Evolutionary conservation across 2,113 vertebrate genomes (phyloP).

Genomic region (Urocynchramus pylzowi): DNA sequence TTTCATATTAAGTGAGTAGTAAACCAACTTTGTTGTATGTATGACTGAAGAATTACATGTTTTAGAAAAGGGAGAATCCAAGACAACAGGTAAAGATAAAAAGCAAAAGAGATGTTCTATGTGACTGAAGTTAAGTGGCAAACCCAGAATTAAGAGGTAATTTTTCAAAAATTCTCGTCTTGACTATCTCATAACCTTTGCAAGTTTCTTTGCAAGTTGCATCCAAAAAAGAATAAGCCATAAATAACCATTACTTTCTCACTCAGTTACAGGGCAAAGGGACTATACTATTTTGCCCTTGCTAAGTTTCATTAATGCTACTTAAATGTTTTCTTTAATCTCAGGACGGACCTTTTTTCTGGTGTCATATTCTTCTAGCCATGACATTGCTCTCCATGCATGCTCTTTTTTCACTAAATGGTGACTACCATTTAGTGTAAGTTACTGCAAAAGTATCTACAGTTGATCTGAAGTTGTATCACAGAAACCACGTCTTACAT

Average conservation of each 20-base stretch:
- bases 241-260: not conserved
- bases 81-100: not conserved
- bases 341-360: not conserved
- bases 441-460: not conserved
- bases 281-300: not conserved
- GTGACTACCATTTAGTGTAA: not conserved
- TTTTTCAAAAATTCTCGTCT: not conserved
- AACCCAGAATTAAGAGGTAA: not conserved
- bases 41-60: not conserved
- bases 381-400: not conserved
- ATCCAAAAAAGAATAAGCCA: accelerated
- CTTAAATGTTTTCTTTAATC: not conserved
- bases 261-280: not conserved
- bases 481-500: not conserved
- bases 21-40: not conserved
- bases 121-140: not conserved
- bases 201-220: not conserved
- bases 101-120: not conserved
- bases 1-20: not conserved
- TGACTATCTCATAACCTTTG: not conserved
- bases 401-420: not conserved
- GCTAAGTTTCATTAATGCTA: not conserved
- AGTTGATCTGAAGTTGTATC: not conserved
- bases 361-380: not conserved
- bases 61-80: not conserved